A percentile compares a stretch with the other conserved stretches of the same genome.
Evolutionary conservation across 2,113 vertebrate genomes (phyloP).

Genomic region (Brachyistius frenatus): DNA sequence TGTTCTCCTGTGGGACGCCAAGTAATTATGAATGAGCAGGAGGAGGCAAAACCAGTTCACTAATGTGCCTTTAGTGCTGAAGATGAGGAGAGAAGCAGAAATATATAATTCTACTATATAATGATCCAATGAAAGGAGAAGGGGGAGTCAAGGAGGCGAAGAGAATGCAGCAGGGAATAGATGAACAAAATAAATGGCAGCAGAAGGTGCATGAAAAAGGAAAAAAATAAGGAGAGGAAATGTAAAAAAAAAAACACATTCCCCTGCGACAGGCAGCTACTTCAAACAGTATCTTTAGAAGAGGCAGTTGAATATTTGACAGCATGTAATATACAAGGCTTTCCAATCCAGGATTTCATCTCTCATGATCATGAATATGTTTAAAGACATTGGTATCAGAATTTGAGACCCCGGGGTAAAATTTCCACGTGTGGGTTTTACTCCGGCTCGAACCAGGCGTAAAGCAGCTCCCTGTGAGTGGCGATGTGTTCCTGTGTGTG

Average conservation of each 20-base stretch:
- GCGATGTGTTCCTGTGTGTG: slow-evolving; percentile 18
- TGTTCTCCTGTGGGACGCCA: slow-evolving; percentile 68
- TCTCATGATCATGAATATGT: slow-evolving; percentile 23
- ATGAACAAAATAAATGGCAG: slow-evolving; percentile 54
- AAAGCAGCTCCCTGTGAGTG: slow-evolving; percentile 19
- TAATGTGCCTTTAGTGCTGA: slow-evolving; percentile 74
- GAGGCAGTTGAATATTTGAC: slow-evolving; percentile 61
- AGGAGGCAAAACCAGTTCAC: slow-evolving; percentile 51
- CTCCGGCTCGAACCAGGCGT: slow-evolving; percentile 6
- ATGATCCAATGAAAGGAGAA: slow-evolving; percentile 52
- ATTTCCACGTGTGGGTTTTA: slow-evolving; percentile 46
- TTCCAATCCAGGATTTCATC: slow-evolving; percentile 23
- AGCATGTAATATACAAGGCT: slow-evolving; percentile 24
- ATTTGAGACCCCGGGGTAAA: slow-evolving; percentile 17
- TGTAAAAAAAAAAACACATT: slow-evolving; percentile 18
- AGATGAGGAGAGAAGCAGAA: slow-evolving; percentile 44
- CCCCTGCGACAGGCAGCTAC: slow-evolving; percentile 26
- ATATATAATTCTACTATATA: slow-evolving; percentile 54
- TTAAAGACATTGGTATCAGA: slow-evolving; percentile 25
- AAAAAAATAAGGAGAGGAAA: background rate
- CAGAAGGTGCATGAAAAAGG: slow-evolving; percentile 24
- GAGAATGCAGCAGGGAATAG: slow-evolving; percentile 47
- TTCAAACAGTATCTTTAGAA: slow-evolving; percentile 60
- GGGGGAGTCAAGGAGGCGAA: slow-evolving; percentile 39
- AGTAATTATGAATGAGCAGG: slow-evolving; percentile 80